A percentile compares a stretch with the other conserved stretches of the same genome.
Evolutionary conservation across 2,888 invertebrate genomes (phyloP).

Genomic region (Aromia moschata): DNA sequence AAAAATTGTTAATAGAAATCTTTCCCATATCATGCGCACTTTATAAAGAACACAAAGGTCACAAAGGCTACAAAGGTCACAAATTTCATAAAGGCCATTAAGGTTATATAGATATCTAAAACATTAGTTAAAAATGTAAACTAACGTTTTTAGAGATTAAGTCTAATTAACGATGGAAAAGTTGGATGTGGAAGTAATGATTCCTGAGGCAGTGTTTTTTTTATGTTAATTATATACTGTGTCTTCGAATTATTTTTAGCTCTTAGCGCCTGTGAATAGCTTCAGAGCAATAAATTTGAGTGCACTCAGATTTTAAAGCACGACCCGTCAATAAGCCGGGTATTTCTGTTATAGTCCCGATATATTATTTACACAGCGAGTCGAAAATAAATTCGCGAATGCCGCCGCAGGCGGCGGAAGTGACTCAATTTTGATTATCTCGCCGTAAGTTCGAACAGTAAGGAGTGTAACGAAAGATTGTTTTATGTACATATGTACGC

Average conservation of each 20-base stretch:
- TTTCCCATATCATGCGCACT: too few relatives aligned
- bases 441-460: neutral
- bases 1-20: too few relatives aligned
- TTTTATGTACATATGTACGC: neutral
- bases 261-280: conserved; percentile 13
- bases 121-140: too few relatives aligned
- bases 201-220: too few relatives aligned
- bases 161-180: too few relatives aligned
- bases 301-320: conserved; percentile 13
- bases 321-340: conserved; percentile 6
- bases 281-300: conserved; percentile 13
- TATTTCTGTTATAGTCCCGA: conserved; percentile 12
- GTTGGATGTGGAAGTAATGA: too few relatives aligned
- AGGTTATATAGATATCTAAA: too few relatives aligned
- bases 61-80: too few relatives aligned
- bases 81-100: too few relatives aligned
- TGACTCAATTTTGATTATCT: neutral
- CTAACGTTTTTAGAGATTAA: too few relatives aligned
- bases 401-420: neutral
- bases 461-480: neutral
- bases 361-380: conserved; percentile 2
- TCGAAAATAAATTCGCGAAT: conserved; percentile 3
- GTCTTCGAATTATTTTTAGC: conserved; percentile 13
- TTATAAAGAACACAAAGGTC: too few relatives aligned
- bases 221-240: too few relatives aligned